Percentiles rank a stretch among this genome's conserved stretches.
phyloP scores from a whole-genome alignment of 2,113 vertebrate genomes.

The Danio rerio region GRCz12tu NC_133187.1:42970001-42970500 shows the following conservation, averaged over 20 bases:
- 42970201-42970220: constrained; percentile 33
- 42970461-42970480: constrained; percentile 65
- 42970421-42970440: constrained; percentile 71
- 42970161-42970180: constrained; percentile 47
- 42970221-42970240: constrained; percentile 21
- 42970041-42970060: no score
- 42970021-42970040: no score
- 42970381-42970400: constrained; percentile 72
- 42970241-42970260: constrained; percentile 20
- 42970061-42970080: no score
- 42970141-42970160: constrained; percentile 53
- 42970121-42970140: constrained; percentile 32
- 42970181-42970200: constrained; percentile 54
- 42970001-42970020: no score
- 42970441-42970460: constrained; percentile 76
- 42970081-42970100: no score
- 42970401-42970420: constrained; percentile 64
- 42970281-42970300: constrained; percentile 66
- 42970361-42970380: constrained; percentile 58
- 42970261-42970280: constrained; percentile 67
- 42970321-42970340: constrained; percentile 74
- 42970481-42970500: constrained; percentile 43
- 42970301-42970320: constrained; percentile 72
- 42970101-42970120: constrained; percentile 29
- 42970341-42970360: constrained; percentile 70